phyloP scores from a whole-genome alignment of 2,888 invertebrate species.

The Melangyna quadrimaculata region DNA sequence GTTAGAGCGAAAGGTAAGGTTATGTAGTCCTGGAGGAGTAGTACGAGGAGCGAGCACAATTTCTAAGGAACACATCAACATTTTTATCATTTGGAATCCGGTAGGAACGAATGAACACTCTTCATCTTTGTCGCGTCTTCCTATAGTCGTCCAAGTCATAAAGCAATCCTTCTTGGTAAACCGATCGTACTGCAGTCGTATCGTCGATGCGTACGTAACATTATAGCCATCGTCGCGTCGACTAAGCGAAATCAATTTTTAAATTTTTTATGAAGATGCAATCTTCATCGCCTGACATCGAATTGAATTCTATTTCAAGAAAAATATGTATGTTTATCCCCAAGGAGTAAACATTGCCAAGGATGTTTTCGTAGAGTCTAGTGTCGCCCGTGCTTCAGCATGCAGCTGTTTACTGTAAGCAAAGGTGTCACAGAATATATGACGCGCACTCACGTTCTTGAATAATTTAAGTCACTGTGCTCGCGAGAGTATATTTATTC shows the following conservation, averaged over 20 bases:
- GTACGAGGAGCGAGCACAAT: conserved; percentile 7
- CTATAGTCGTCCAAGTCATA: conserved; percentile 8
- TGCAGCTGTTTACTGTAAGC: neutral
- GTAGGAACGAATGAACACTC: conserved; percentile 53
- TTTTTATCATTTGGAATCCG: conserved; percentile 61
- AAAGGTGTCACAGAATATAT: conserved; percentile 42
- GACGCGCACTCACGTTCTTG: conserved; percentile 32
- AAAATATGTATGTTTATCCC: conserved; percentile 23
- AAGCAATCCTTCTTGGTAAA: conserved; percentile 12
- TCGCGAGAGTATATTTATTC: neutral
- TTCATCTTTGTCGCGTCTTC: conserved; percentile 25
- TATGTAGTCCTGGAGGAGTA: conserved; percentile 1
- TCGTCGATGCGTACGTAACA: neutral
- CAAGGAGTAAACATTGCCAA: conserved; percentile 6
- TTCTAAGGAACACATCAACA: conserved; percentile 59
- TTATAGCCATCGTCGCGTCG: conserved; percentile 4
- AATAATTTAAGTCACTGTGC: conserved; percentile 43
- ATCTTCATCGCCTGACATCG: conserved; percentile 59
- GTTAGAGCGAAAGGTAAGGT: neutral
- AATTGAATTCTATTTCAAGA: conserved; percentile 51
- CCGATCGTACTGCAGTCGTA: neutral
- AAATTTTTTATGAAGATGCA: conserved; percentile 66
- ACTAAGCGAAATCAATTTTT: conserved; percentile 67
- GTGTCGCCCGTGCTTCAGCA: conserved; percentile 9
- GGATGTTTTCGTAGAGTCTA: conserved; percentile 43